Base-by-base conservation (phyloP, 2,888 invertebrate species). In the Cephus nigrinus region DNA sequence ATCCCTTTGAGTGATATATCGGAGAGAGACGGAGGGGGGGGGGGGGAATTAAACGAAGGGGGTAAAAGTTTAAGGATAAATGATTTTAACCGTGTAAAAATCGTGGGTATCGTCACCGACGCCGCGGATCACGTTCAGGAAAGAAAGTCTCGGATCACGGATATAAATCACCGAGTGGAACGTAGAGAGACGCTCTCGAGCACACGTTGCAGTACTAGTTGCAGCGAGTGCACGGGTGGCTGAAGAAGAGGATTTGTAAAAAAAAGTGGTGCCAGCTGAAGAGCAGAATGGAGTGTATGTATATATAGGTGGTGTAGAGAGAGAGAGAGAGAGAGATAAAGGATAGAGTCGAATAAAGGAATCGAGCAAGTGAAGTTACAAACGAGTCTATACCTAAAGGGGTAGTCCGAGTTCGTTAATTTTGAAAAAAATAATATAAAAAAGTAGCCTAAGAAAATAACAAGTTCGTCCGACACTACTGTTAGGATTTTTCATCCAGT, bases 301-400 rank as follows among this genome's bases (percentile, higher is more conserved):
- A 55, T 23, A 23, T 55, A 55, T 55, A 78, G 76, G 78, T 78
- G 78, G 74, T 78, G 74, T 74, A n/a, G 68, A 75, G 78, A 40
- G 74, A 75, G 79, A 76, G 71, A 76, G 74, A 75, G 79, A 75
- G 71, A 76, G 55, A 80, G 31, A 36, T 76, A 77, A 69, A 34
- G 34, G 35, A 74, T 69, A 35, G 74, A 23, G 40, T 55, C 40
- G 73, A 74, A 69, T 12, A 15, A 34, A 68, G 36, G 74, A 79
- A 40, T 35, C 71, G 36, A 15, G 69, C 12, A 69, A 40, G 73
- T 75, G 75, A 31, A 76, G 40, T 55, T 76, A 30, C 73, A 68
- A 75, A 78, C 75, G 78, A 76, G 77, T 71, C 77, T 68, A 55
- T 55, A 23, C 40, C 40, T 55, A 55, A 55, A 55, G 40, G 23